Conservation (phyloP, 2,888 invertebrate genomes). For the Gnatocerus cornutus region DNA sequence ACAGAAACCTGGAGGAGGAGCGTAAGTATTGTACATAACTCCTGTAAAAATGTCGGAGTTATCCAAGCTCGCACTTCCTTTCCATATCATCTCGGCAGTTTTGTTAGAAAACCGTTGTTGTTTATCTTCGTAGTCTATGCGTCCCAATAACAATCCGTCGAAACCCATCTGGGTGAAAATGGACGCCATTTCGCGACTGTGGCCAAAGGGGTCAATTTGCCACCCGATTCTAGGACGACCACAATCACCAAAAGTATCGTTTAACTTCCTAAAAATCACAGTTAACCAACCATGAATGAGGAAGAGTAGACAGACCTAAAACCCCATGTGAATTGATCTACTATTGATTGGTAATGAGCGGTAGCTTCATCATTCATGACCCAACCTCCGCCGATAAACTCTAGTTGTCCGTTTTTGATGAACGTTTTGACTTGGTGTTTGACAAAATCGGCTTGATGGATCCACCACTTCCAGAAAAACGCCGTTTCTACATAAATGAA, state of each 20-base stretch:
- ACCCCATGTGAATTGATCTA: constrained; percentile 86
- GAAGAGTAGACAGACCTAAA: constrained; percentile 72
- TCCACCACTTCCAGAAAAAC: constrained; percentile 90
- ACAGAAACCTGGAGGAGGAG: constrained; percentile 93
- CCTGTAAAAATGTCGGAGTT: constrained; percentile 74
- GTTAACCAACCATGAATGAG: background rate
- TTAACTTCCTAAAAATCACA: constrained; percentile 66
- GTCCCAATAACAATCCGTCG: constrained; percentile 90
- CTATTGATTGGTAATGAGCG: constrained; percentile 81
- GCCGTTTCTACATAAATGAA: constrained; percentile 92
- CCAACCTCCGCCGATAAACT: constrained; percentile 88
- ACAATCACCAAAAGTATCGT: constrained; percentile 82
- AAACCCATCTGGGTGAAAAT: constrained; percentile 89
- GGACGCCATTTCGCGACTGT: constrained; percentile 89
- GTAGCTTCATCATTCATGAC: constrained; percentile 89
- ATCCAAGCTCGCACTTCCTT: constrained; percentile 80
- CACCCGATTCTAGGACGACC: constrained; percentile 84
- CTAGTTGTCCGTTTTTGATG: constrained; percentile 82
- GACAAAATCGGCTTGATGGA: constrained; percentile 76
- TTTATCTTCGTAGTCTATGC: constrained; percentile 92
- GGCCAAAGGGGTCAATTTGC: constrained; percentile 92
- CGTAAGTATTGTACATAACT: constrained; percentile 87
- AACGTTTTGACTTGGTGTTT: constrained; percentile 78
- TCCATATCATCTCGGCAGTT: constrained; percentile 90
- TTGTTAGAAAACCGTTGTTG: constrained; percentile 73